Conservation (phyloP, 2,888 invertebrate genomes). For the Malacosoma neustria region DNA sequence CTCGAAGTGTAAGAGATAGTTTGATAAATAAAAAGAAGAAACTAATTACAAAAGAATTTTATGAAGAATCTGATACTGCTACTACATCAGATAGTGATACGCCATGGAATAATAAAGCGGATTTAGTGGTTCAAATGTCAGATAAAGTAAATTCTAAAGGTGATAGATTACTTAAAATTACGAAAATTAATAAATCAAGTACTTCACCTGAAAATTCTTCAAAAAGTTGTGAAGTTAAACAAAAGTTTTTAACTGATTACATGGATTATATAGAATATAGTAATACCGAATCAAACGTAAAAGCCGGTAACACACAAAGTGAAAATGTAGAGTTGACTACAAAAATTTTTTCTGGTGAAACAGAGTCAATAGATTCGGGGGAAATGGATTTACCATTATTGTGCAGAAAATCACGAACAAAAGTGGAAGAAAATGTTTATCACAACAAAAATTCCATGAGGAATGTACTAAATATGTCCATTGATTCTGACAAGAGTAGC, state of each 20-base stretch:
- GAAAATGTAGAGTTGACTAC: slow-evolving; percentile 14
- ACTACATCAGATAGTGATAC: neutral
- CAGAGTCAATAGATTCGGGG: slow-evolving; percentile 15
- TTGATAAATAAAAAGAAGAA: slow-evolving; percentile 3
- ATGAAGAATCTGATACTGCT: neutral
- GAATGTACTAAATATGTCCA: slow-evolving; percentile 17
- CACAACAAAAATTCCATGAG: neutral
- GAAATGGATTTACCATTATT: slow-evolving; percentile 6
- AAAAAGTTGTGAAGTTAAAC: neutral
- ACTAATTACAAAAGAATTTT: slow-evolving; percentile 3
- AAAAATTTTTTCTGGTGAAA: slow-evolving; percentile 19
- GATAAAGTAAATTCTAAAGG: neutral
- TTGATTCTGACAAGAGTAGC: slow-evolving; percentile 30
- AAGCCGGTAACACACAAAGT: neutral
- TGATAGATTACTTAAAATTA: neutral
- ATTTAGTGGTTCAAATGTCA: neutral
- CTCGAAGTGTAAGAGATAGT: neutral
- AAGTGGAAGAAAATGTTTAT: slow-evolving; percentile 2
- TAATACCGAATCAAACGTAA: neutral
- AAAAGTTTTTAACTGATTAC: neutral
- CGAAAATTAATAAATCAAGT: neutral
- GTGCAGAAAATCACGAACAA: slow-evolving; percentile 2
- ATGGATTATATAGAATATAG: neutral
- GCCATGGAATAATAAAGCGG: neutral
- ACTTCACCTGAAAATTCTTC: neutral